Percentiles rank a stretch among this genome's conserved stretches.
Conservation (phyloP, 2,888 invertebrate species). For the Acleris holmiana region DNA sequence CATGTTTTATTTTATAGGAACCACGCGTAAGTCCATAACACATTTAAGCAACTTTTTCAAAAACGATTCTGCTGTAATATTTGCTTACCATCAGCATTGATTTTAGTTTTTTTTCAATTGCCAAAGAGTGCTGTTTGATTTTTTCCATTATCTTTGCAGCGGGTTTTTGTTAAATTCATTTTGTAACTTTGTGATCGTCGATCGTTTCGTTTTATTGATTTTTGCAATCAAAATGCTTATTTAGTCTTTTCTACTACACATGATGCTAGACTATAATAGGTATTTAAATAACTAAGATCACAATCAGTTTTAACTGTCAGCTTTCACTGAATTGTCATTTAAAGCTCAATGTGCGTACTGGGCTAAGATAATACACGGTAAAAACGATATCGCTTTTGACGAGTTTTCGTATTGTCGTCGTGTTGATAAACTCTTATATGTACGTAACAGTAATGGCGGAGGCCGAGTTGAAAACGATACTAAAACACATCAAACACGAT, state of each 20-base stretch:
- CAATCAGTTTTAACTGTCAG: no score
- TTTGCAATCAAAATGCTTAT: conserved; percentile 9
- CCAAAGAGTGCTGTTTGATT: conserved; percentile 47
- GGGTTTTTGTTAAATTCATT: conserved; percentile 37
- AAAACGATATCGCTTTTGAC: no score
- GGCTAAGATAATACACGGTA: no score
- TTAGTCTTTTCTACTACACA: conserved; percentile 8
- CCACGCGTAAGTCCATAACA: conserved; percentile 81
- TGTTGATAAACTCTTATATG: no score
- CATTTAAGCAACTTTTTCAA: conserved; percentile 68
- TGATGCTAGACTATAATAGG: conserved; percentile 1
- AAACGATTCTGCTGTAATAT: conserved; percentile 70
- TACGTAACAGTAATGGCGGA: no score
- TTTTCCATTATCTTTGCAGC: conserved; percentile 5
- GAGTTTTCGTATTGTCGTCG: no score
- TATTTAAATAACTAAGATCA: no score
- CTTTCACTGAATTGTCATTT: no score
- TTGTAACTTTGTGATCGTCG: conserved; percentile 43
- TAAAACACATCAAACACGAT: no score
- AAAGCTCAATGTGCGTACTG: no score
- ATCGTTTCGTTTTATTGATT: conserved; percentile 45
- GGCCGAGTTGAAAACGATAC: no score
- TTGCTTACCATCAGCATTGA: conserved; percentile 59
- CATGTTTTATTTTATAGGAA: conserved; percentile 82
- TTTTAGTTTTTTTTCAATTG: conserved; percentile 49